Base-by-base conservation (phyloP, 2,888 invertebrate species). In the Acrobasis repandana region DNA sequence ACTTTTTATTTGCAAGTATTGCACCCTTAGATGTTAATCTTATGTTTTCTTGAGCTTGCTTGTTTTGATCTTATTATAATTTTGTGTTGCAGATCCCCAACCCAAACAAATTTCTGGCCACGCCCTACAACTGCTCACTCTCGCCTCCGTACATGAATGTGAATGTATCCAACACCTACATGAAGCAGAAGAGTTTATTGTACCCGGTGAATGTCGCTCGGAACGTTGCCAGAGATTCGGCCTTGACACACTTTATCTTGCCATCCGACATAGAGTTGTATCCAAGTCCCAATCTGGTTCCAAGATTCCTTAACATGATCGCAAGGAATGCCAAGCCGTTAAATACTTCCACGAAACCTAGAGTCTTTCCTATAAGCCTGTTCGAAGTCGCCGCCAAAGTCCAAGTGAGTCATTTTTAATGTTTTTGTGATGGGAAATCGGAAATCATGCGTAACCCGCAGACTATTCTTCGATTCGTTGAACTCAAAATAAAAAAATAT, bases 191-290 rank as follows among this genome's bases (percentile, higher is more conserved):
- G 82, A 96, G 95, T 74, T 92, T 98, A 10, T 86, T 97, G 20
- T 98, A 98, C 82, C 98, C 98, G 2, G 96, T 98, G 61, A 98
- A 98, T 84, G 96, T 97, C 10, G 97, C 97, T 0, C 93, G 98
- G 36, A 98, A 98, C 83, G 94, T 97, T n/a, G 98, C 98, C 0
- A 93, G 98, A 52, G 96, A 97, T 74, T 94, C 95, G 36, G 96
- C 97, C 0, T 93, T 95, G 51, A 97, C 98, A 0, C 95, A 96
- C 81, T 98, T 94, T 82, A 93, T 98, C 48, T 93, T 98, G 61
- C 95, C 97, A 33, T 97, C 97, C 59, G 98, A 98, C 82, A 97
- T 98, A 74, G 98, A 98, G 84, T 93, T 98, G 61, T 98, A 98
- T 85, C 98, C 98, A 54, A 97, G 96, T 88, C 96, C 96, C 9